A percentile compares a stretch with the other conserved stretches of the same genome.
Conservation (phyloP, 92 coral and sea anemone species). For the Umimayanthus chanpuru region DNA sequence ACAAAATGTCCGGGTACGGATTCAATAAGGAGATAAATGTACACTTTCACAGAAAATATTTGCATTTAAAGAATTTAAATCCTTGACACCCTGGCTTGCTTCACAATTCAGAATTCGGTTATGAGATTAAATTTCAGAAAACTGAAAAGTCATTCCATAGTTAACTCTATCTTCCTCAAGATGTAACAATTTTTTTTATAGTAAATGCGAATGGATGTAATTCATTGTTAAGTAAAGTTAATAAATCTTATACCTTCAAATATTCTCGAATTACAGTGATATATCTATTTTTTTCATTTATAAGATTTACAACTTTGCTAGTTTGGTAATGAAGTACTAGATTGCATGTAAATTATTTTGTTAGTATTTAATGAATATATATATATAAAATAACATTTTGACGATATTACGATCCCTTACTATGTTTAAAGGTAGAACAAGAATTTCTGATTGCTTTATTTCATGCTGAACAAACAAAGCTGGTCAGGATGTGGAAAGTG, state of each 20-base stretch:
- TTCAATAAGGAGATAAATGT: background rate
- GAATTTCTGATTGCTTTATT: background rate
- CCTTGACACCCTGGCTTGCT: background rate
- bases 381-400: too few relatives aligned
- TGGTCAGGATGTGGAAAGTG: background rate
- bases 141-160: too few relatives aligned
- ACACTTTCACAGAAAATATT: background rate
- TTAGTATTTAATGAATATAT: too few relatives aligned
- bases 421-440: too few relatives aligned
- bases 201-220: background rate
- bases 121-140: too few relatives aligned
- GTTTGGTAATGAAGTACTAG: too few relatives aligned
- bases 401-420: background rate
- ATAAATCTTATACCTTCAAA: background rate
- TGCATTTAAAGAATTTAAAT: too few relatives aligned
- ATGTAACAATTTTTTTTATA: too few relatives aligned
- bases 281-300: too few relatives aligned
- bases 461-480: background rate
- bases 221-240: background rate
- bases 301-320: background rate
- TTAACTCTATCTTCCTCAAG: background rate
- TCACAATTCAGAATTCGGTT: background rate
- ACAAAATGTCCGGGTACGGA: background rate
- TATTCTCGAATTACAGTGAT: background rate
- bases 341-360: too few relatives aligned